Percentiles rank a stretch among this genome's conserved stretches.
These are phyloP conservation scores for Turritopsis rubra DNA, from an alignment of 30 jellyfish, hydroid and myxozoan genomes.

Conservation along the genomic window DNA sequence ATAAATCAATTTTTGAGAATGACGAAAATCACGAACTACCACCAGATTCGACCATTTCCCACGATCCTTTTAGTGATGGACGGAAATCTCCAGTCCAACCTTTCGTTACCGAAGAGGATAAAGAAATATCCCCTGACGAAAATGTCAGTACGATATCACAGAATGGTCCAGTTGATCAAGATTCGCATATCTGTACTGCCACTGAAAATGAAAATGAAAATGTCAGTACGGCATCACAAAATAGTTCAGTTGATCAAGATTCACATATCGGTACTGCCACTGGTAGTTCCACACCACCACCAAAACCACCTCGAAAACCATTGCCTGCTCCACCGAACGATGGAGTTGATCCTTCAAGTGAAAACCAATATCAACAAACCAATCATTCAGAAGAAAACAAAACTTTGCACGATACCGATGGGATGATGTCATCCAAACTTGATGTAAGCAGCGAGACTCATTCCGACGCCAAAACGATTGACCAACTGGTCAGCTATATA, in stretches of 20 bases:
- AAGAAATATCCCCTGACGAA: slow-evolving; percentile 1
- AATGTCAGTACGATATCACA: background rate
- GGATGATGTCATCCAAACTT: background rate
- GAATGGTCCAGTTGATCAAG: background rate
- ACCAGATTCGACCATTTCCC: background rate
- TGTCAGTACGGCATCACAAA: background rate
- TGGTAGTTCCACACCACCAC: background rate
- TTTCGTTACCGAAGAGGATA: background rate
- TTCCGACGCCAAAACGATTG: slow-evolving; percentile 11
- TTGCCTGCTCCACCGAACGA: slow-evolving; percentile 30
- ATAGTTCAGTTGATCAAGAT: background rate
- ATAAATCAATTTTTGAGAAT: slow-evolving; percentile 3
- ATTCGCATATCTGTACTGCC: background rate
- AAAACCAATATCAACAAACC: background rate
- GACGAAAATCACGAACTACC: slow-evolving; percentile 7
- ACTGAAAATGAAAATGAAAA: too few species aligned
- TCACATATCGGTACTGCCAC: background rate
- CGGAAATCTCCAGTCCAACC: background rate
- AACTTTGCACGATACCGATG: background rate
- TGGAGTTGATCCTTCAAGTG: background rate
- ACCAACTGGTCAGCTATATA: slow-evolving; percentile 42
- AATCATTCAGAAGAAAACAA: background rate
- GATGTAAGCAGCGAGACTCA: background rate
- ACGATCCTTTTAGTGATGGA: background rate
- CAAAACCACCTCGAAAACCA: slow-evolving; percentile 24